Percentiles rank a stretch among this genome's conserved stretches.
phyloP scores from a whole-genome alignment of 2,888 invertebrate species.

The Lochmaea capreae region DNA sequence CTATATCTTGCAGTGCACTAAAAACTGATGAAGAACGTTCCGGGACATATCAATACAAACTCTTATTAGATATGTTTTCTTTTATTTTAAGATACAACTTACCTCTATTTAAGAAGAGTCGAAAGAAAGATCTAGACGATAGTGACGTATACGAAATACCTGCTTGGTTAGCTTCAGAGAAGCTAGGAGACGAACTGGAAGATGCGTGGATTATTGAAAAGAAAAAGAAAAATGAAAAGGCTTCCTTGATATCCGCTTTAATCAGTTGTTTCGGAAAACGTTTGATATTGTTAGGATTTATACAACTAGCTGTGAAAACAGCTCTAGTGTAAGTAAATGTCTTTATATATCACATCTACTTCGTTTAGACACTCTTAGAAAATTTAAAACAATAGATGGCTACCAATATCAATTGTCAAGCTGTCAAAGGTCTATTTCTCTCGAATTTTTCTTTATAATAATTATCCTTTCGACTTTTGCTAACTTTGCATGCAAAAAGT shows the following conservation, averaged over 20 bases:
- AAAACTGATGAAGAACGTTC: too few relatives aligned
- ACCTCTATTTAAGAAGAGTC: constrained; percentile 71
- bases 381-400: too few relatives aligned
- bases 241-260: constrained; percentile 45
- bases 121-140: constrained; percentile 72
- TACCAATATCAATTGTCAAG: too few relatives aligned
- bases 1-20: too few relatives aligned
- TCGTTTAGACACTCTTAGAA: too few relatives aligned
- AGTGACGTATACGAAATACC: constrained; percentile 70
- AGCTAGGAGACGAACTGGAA: constrained; percentile 50
- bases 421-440: too few relatives aligned
- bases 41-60: too few relatives aligned
- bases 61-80: background rate
- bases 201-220: constrained; percentile 39
- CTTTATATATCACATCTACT: background rate
- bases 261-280: constrained; percentile 46
- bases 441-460: too few relatives aligned
- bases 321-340: constrained; percentile 49
- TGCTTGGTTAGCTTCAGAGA: constrained; percentile 47
- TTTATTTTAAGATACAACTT: constrained; percentile 44
- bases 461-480: too few relatives aligned
- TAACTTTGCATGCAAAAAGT: too few relatives aligned
- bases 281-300: constrained; percentile 49
- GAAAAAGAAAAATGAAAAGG: constrained; percentile 30
- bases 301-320: constrained; percentile 51